phyloP scores from a whole-genome alignment of 2,113 vertebrate species.

The Callocephalon fimbriatum region DNA sequence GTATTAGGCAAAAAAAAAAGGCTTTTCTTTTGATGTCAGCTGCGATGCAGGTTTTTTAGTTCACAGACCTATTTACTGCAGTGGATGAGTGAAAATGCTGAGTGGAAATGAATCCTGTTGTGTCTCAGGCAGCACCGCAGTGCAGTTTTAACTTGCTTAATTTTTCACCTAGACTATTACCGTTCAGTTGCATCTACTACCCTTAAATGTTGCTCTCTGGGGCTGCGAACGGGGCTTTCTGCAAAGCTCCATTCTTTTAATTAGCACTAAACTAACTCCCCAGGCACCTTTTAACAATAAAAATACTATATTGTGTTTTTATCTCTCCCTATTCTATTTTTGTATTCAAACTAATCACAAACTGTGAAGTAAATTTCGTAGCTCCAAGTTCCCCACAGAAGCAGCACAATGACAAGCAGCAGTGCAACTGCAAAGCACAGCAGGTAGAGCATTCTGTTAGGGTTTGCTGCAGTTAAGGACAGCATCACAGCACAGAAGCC shows the following conservation, averaged over 20 bases:
- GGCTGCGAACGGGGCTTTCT: not conserved
- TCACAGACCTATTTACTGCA: not conserved
- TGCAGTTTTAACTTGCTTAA: not conserved
- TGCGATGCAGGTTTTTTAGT: not conserved
- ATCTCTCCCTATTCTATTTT: not conserved
- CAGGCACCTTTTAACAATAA: not conserved
- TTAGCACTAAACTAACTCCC: not conserved
- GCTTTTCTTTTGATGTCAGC: not conserved
- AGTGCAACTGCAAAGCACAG: not conserved
- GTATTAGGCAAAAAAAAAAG: not conserved
- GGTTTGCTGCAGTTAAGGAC: not conserved
- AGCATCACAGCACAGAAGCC: not conserved
- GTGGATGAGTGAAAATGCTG: not conserved
- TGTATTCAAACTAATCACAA: not conserved
- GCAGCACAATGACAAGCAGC: not conserved
- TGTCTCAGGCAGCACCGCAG: not conserved
- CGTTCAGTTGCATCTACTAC: not conserved
- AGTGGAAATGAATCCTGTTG: not conserved
- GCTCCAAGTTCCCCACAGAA: not conserved
- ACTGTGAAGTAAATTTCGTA: not conserved
- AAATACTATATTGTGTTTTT: not conserved
- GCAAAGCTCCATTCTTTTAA: not conserved
- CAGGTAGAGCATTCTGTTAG: not conserved
- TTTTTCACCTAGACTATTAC: not conserved
- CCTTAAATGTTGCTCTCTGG: not conserved